Base-by-base conservation (phyloP, 1,140 invertebrate species). In the Streblospio benedicti region DNA sequence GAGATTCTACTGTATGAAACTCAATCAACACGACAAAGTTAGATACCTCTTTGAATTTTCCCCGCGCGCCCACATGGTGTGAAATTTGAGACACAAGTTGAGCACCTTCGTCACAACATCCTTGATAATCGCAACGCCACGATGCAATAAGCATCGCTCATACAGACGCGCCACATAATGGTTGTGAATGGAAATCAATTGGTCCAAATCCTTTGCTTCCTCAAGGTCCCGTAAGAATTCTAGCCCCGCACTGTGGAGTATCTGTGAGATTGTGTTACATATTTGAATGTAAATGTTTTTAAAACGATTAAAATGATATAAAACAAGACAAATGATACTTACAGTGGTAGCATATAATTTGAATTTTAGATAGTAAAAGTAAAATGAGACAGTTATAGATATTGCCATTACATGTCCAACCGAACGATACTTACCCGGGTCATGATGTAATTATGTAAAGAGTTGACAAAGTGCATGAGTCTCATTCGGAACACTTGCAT, bases 361-460 rank as follows among this genome's bases (percentile, higher is more conserved):
- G n/a, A n/a, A n/a, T n/a, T n/a, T n/a, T n/a, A n/a, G n/a, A n/a
- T n/a, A n/a, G n/a, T n/a, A n/a, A n/a, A n/a, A n/a, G n/a, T n/a
- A n/a, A n/a, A n/a, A n/a, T n/a, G n/a, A n/a, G n/a, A n/a, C n/a
- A n/a, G 35, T 41, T 41, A 18, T n/a, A 41, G 9, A 41, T 9
- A 41, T 41, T 12, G n/a, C 35, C 9, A 12, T 41, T 41, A 9
- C 35, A 41, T 41, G n/a, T 41, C n/a, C 9, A 18, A 9, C 9
- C 27, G 27, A 20, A 27, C 18, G 27, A 47, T 6, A 4, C 68
- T 62, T 60, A 76, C 82, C 71, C 83, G 81, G 2, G 83, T 83
- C 69, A 84, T 83, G 32, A 85, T 73, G 62, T 85, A 85, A 59
- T 82, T 80, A 64, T 85, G 83, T 49, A 86, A 77, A 49, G 79